Conservation (phyloP, 2,888 invertebrate species). For the Agriopis marginaria region DNA sequence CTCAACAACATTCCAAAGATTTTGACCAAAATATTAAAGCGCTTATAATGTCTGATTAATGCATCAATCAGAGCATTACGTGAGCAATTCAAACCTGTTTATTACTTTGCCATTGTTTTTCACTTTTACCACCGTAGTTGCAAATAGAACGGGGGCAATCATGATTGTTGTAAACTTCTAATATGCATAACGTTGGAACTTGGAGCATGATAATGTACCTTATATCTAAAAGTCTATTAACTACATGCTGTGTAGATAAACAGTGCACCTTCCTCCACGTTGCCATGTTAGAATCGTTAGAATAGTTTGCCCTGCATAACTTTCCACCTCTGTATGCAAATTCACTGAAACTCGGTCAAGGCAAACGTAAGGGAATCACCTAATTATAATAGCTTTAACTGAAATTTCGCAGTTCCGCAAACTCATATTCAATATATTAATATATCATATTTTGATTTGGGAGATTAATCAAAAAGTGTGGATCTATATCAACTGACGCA, state of each 20-base stretch:
- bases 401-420: slow-evolving; percentile 6
- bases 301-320: slow-evolving; percentile 32
- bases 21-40: slow-evolving; percentile 14
- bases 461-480: slow-evolving; percentile 41
- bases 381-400: slow-evolving; percentile 8
- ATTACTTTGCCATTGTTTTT: slow-evolving; percentile 33
- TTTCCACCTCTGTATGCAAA: slow-evolving; percentile 33
- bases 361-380: slow-evolving; percentile 29
- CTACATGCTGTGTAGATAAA: slow-evolving; percentile 28
- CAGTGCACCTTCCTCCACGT: slow-evolving; percentile 13
- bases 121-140: slow-evolving; percentile 30
- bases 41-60: slow-evolving; percentile 2
- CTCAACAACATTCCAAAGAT: neutral
- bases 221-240: slow-evolving; percentile 24
- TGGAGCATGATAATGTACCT: slow-evolving; percentile 15
- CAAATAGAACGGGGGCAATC: slow-evolving; percentile 32
- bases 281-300: slow-evolving; percentile 21
- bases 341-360: slow-evolving; percentile 39
- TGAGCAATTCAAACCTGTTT: slow-evolving; percentile 27
- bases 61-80: slow-evolving; percentile 34
- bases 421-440: neutral
- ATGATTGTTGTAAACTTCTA: slow-evolving; percentile 27
- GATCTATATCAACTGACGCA: slow-evolving; percentile 48
- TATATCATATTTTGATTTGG: slow-evolving; percentile 20
- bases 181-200: slow-evolving; percentile 30